phyloP scores from a whole-genome alignment of 2,797 vertebrate genomes.

The Nyctalus aviator region DNA sequence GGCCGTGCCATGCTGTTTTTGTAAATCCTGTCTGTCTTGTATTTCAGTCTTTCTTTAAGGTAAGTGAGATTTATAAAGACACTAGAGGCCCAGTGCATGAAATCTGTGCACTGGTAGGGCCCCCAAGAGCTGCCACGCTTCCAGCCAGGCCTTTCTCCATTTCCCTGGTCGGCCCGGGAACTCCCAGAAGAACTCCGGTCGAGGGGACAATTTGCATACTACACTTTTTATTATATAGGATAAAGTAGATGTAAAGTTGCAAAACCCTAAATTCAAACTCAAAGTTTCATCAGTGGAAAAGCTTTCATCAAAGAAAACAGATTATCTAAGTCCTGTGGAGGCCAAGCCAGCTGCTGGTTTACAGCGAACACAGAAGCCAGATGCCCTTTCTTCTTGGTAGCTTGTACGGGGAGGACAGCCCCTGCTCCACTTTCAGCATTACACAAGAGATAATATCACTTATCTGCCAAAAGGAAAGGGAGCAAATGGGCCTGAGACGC shows the following conservation, averaged over 20 bases:
- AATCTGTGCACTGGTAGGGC: no score
- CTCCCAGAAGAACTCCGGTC: no score
- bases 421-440: not conserved
- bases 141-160: no score
- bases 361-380: not conserved
- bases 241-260: conserved; percentile 22
- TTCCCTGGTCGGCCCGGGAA: no score
- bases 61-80: not conserved
- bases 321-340: not conserved
- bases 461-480: conserved; percentile 13
- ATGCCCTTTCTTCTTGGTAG: not conserved
- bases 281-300: not conserved
- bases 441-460: not conserved
- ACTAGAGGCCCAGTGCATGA: no score
- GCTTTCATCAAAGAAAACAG: not conserved
- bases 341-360: not conserved
- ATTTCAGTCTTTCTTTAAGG: conserved; percentile 30
- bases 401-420: not conserved
- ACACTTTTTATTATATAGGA: no score
- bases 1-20: not conserved
- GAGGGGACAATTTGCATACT: no score
- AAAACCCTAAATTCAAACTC: not conserved
- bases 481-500: not conserved
- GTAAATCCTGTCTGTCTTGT: not conserved
- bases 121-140: no score